Evolutionary conservation across 1,140 invertebrate genomes (phyloP).

Genomic region (Drosophila micromelanica): DNA sequence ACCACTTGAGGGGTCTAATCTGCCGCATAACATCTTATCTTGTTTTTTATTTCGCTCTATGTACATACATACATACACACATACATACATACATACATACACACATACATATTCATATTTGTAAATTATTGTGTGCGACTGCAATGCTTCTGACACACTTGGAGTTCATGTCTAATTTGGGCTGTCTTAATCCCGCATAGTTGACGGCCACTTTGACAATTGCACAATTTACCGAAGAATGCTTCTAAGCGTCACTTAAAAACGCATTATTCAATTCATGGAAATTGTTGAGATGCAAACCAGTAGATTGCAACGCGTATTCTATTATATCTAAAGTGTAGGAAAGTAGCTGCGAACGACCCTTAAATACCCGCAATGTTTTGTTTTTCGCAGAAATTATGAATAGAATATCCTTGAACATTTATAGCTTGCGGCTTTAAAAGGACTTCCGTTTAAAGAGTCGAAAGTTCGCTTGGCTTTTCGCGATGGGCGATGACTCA

Average conservation of each 20-base stretch:
- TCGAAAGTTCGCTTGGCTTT: conserved; percentile 1
- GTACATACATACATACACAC: too few relatives aligned
- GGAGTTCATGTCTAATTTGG: conserved; percentile 56
- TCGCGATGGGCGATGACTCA: conserved; percentile 34
- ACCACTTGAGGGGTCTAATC: conserved; percentile 52
- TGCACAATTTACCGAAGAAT: conserved; percentile 81
- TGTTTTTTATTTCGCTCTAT: conserved; percentile 5
- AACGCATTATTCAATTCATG: conserved; percentile 81
- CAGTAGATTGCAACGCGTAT: background rate
- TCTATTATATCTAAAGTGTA: background rate
- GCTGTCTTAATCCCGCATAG: conserved; percentile 39
- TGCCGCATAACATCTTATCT: conserved; percentile 47
- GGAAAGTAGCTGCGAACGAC: background rate
- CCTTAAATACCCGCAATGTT: conserved; percentile 4
- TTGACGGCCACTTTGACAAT: conserved; percentile 62
- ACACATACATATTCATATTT: background rate
- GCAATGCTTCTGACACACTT: conserved; percentile 33
- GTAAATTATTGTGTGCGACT: conserved; percentile 17
- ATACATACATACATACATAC: too few relatives aligned
- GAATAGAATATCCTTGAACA: conserved; percentile 15
- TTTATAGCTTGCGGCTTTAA: conserved; percentile 1
- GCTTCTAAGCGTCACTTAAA: conserved; percentile 82
- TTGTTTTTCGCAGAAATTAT: conserved; percentile 4
- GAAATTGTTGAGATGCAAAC: conserved; percentile 26
- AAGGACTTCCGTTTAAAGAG: conserved; percentile 6